Percentiles rank a stretch among this genome's conserved stretches.
Conservation (phyloP, 2,888 invertebrate species). For the Eutolmus rufibarbis region DNA sequence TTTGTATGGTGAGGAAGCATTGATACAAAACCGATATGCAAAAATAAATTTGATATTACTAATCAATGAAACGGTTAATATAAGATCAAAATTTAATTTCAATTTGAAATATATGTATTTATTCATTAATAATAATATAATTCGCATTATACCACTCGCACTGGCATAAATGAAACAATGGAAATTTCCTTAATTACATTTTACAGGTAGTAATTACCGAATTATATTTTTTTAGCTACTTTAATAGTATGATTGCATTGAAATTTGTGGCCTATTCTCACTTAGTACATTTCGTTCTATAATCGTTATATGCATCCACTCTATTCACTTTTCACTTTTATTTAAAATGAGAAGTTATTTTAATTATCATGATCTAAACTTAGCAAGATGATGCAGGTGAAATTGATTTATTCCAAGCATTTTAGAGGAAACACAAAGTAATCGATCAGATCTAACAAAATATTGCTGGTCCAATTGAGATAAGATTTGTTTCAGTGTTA, state of each 20-base stretch:
- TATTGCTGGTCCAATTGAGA: neutral
- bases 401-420: neutral
- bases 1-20: too few species aligned
- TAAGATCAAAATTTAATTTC: neutral
- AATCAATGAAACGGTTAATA: too few species aligned
- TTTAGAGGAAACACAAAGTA: too few species aligned
- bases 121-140: slow-evolving; percentile 25
- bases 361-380: neutral
- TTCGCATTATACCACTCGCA: slow-evolving; percentile 15
- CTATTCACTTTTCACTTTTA: neutral
- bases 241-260: slow-evolving; percentile 24
- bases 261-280: slow-evolving; percentile 18
- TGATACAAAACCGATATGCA: too few species aligned
- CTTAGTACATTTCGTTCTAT: neutral
- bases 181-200: slow-evolving; percentile 7
- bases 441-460: neutral
- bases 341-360: neutral
- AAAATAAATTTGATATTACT: too few species aligned
- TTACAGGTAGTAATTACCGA: neutral
- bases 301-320: neutral
- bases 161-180: slow-evolving; percentile 29
- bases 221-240: neutral
- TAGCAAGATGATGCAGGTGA: neutral
- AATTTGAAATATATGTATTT: slow-evolving; percentile 27
- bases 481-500: too few species aligned